Conservation (phyloP, 2,888 invertebrate genomes). For the Ypsolopha sequella region DNA sequence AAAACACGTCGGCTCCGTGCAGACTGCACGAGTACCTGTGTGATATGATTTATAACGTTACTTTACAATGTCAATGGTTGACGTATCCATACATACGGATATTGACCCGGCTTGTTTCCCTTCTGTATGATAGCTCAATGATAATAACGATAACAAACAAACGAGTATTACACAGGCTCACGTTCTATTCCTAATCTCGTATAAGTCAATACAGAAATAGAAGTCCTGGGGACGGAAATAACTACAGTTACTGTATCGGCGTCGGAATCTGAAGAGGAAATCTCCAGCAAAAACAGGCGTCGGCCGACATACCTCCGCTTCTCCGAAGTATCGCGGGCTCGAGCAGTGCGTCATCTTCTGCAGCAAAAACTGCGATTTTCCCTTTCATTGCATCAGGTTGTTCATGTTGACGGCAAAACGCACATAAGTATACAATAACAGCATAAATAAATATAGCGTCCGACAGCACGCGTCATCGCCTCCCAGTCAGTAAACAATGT, state of each 20-base stretch:
- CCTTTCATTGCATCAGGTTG: conserved; percentile 56
- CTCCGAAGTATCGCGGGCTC: conserved; percentile 35
- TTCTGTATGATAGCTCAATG: no score
- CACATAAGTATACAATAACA: conserved; percentile 52
- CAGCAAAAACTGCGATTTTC: conserved; percentile 61
- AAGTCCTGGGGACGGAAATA: no score
- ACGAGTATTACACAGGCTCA: no score
- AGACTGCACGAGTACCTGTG: conserved; percentile 31
- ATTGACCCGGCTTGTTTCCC: background rate
- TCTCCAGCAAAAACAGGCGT: conserved; percentile 5
- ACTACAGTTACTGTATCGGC: no score
- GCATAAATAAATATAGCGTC: conserved; percentile 24
- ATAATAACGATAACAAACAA: no score
- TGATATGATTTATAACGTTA: conserved; percentile 41
- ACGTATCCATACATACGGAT: conserved; percentile 8
- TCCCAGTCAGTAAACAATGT: conserved; percentile 55
- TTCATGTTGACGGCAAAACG: conserved; percentile 21
- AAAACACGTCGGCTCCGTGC: conserved; percentile 32
- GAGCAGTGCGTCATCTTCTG: conserved; percentile 39
- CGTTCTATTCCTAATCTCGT: no score
- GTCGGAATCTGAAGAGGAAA: background rate
- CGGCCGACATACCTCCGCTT: conserved; percentile 20
- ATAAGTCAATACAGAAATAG: no score
- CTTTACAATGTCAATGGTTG: conserved; percentile 37
- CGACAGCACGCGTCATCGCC: conserved; percentile 29